Base-by-base conservation (phyloP, 2,113 vertebrate species). In the Caretta caretta region DNA sequence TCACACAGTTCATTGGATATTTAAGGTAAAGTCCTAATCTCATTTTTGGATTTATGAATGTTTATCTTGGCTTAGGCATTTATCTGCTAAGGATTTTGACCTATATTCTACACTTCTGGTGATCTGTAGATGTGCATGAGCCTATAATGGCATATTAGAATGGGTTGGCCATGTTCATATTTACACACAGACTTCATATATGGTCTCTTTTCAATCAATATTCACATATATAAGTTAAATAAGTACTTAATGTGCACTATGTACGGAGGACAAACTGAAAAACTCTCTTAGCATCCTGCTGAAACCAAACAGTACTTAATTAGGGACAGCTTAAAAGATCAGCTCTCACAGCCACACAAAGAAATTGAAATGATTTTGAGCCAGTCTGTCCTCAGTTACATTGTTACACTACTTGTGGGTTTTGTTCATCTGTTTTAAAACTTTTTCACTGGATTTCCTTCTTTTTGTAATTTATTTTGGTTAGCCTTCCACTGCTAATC, bases 31-130 rank as follows among this genome's bases (percentile, higher is more conserved):
- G 88, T 88, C 88, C 96, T 97, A 97, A 97, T 97, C 96, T 97
- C 90, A 96, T 97, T 76, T 76, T 97, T 96, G 97, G 97, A 96
- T 97, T 96, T 97, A 96, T 96, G 95, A 89, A 84, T 51, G 94
- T 97, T 97, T 97, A 97, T 93, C 93, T 96, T 46, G 92, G 97
- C 96, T 97, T 97, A 97, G 94, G 92, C 75, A 8, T 94, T 97
- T 95, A 97, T 97, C 97, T 97, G 92, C 88, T 94, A 56, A 96
- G 96, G 97, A 97, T 97, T 96, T 97, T 90, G 91, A 89, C 91
- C 94, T 94, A 6, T 94, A n/a, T 80, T 91, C 10, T 19, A 50
- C 95, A 50, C 86, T 94, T 59, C 93, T 62, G 97, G 85, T 92
- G 86, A 91, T n/a, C 82, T 69, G 82, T 49, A 1, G 0, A 75